These are phyloP conservation scores for Epinephelus fuscoguttatus DNA, from an alignment of 2,113 vertebrate species.

Conservation along the genomic window DNA sequence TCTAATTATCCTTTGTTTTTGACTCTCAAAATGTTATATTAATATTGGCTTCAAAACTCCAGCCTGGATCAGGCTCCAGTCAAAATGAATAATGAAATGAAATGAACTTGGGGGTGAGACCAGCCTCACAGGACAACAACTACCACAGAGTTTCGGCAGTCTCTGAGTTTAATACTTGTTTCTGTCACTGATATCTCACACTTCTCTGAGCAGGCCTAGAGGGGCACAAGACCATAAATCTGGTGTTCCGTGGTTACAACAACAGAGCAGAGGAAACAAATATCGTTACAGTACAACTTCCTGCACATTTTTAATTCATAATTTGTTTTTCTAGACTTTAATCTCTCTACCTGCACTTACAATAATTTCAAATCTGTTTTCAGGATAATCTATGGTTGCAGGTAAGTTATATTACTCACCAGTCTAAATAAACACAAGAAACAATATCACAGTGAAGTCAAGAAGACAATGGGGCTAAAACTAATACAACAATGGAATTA, in stretches of 20 bases:
- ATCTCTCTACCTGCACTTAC: background rate
- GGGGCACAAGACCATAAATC: background rate
- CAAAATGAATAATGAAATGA: background rate
- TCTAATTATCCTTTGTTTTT: background rate
- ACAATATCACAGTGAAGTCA: conserved; percentile 1
- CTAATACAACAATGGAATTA: background rate
- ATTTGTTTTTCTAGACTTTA: background rate
- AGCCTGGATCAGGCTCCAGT: background rate
- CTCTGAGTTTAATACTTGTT: conserved; percentile 35
- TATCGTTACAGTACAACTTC: conserved; percentile 6
- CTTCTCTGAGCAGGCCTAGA: background rate
- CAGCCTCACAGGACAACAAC: background rate
- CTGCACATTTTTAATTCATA: background rate
- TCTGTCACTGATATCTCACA: conserved; percentile 18
- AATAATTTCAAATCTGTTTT: conserved; percentile 5
- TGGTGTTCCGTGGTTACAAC: background rate
- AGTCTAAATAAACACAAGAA: background rate
- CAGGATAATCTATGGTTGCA: background rate
- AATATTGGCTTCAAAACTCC: background rate
- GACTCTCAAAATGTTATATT: background rate
- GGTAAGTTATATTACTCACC: background rate
- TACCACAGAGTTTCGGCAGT: conserved; percentile 3
- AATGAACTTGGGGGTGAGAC: background rate
- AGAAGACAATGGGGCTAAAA: background rate
- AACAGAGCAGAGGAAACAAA: background rate